A percentile compares a stretch with the other conserved stretches of the same genome.
Evolutionary conservation across 2,888 invertebrate genomes (phyloP).

Genomic region (Platycheirus rosarum): DNA sequence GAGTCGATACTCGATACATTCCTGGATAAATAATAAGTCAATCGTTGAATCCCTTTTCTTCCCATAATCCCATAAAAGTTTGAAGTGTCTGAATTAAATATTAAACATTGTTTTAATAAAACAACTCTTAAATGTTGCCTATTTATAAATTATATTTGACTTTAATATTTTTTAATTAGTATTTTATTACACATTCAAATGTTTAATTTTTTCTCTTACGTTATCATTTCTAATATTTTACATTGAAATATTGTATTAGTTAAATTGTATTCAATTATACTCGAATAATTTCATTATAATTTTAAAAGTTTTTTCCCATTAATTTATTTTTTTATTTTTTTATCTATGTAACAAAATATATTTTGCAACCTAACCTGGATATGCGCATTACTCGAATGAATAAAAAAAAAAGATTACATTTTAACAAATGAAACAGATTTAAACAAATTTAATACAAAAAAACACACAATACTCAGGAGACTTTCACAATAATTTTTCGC

Average conservation of each 20-base stretch:
- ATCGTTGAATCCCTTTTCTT: too few relatives aligned
- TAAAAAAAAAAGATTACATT: conserved; percentile 15
- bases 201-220: conserved; percentile 49
- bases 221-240: conserved; percentile 61
- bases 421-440: conserved; percentile 31
- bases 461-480: conserved; percentile 50
- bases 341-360: conserved; percentile 70
- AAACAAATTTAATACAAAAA: conserved; percentile 28
- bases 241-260: conserved; percentile 64
- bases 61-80: too few relatives aligned
- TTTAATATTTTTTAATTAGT: conserved; percentile 71
- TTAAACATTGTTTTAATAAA: conserved; percentile 1
- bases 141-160: conserved; percentile 70
- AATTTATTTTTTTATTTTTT: conserved; percentile 43
- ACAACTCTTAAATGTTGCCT: conserved; percentile 30
- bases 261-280: conserved; percentile 55
- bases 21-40: too few relatives aligned
- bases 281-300: conserved; percentile 56
- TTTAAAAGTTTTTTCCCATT: conserved; percentile 42
- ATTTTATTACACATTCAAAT: conserved; percentile 64
- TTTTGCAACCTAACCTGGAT: conserved; percentile 64
- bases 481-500: conserved; percentile 48
- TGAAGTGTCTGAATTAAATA: too few relatives aligned
- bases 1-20: too few relatives aligned
- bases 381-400: conserved; percentile 52